A percentile compares a stretch with the other conserved stretches of the same genome.
These are phyloP conservation scores for Eulemur macaco DNA, from an alignment of 2,113 vertebrate genomes.

Conservation along the genomic window DNA sequence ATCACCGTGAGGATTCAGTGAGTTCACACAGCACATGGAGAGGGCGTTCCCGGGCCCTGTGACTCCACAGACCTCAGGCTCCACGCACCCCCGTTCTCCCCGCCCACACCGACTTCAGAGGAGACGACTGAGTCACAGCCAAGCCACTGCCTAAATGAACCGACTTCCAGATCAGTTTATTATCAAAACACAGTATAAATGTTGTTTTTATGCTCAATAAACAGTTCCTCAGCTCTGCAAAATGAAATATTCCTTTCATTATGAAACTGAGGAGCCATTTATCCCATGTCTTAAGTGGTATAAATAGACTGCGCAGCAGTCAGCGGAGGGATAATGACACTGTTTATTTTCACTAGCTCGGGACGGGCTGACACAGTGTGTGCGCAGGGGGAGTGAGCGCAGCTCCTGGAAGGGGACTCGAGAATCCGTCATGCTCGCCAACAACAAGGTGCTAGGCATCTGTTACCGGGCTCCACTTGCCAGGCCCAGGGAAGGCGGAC, in stretches of 20 bases:
- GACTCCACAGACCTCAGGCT: background rate
- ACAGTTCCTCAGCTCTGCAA: slow-evolving; percentile 63
- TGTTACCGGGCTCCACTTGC: slow-evolving; percentile 38
- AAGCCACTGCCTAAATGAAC: slow-evolving; percentile 17
- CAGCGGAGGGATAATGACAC: slow-evolving; percentile 59
- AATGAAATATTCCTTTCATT: slow-evolving; percentile 80
- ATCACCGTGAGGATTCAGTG: background rate
- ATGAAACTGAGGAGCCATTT: slow-evolving; percentile 65
- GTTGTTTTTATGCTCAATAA: slow-evolving; percentile 71
- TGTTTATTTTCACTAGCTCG: slow-evolving; percentile 69
- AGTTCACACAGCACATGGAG: background rate
- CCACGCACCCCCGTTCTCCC: rapidly evolving
- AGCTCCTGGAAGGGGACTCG: slow-evolving; percentile 47
- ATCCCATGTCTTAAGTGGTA: slow-evolving; percentile 69
- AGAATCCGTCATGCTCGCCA: slow-evolving; percentile 28
- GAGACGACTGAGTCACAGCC: background rate
- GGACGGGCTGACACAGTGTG: slow-evolving; percentile 63
- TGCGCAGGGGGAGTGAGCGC: background rate
- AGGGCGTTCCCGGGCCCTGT: background rate
- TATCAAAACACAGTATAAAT: slow-evolving; percentile 71
- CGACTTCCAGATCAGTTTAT: slow-evolving; percentile 67
- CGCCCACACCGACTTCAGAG: background rate
- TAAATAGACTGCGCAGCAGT: slow-evolving; percentile 60
- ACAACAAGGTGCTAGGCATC: slow-evolving; percentile 65
- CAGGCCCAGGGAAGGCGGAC: background rate